Conservation (phyloP, 2,888 invertebrate species). For the Colletes collaris region DNA sequence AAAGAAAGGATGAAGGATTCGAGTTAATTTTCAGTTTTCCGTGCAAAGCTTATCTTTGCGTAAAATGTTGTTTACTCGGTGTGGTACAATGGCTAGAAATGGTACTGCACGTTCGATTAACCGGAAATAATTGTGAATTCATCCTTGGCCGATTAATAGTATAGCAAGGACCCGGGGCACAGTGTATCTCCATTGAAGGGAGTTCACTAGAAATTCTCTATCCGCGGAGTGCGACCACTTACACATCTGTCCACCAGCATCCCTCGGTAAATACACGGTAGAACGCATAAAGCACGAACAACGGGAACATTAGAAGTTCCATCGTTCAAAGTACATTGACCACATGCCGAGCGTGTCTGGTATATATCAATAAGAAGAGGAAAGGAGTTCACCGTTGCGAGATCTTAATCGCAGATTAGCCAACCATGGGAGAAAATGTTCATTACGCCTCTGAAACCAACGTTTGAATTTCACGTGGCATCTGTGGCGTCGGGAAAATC, state of each 20-base stretch:
- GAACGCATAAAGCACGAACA: slow-evolving; percentile 60
- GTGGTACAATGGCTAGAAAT: not conserved
- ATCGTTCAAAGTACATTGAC: slow-evolving; percentile 52
- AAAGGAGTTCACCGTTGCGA: slow-evolving; percentile 21
- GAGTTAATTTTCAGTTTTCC: too few relatives aligned
- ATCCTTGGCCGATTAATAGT: slow-evolving; percentile 14
- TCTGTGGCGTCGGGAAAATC: too few relatives aligned
- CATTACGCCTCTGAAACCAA: not conserved
- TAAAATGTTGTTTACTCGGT: too few relatives aligned
- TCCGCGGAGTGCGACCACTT: slow-evolving; percentile 76
- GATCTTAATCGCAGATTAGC: slow-evolving; percentile 62
- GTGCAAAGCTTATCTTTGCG: too few relatives aligned
- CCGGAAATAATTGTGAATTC: not conserved
- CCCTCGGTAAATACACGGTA: slow-evolving; percentile 74
- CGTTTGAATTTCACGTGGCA: too few relatives aligned
- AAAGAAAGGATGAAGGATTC: too few relatives aligned
- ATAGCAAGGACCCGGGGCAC: not conserved
- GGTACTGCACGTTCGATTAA: not conserved
- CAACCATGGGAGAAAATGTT: slow-evolving; percentile 1
- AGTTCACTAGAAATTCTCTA: slow-evolving; percentile 48
- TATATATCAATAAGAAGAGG: slow-evolving; percentile 30
- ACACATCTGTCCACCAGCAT: slow-evolving; percentile 82
- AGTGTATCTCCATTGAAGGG: slow-evolving; percentile 8
- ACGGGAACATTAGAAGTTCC: slow-evolving; percentile 53
- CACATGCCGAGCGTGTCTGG: slow-evolving; percentile 67